A percentile compares a stretch with the other conserved stretches of the same genome.
Conservation (phyloP, 2,888 invertebrate species). For the Drosophila stalkeri region DNA sequence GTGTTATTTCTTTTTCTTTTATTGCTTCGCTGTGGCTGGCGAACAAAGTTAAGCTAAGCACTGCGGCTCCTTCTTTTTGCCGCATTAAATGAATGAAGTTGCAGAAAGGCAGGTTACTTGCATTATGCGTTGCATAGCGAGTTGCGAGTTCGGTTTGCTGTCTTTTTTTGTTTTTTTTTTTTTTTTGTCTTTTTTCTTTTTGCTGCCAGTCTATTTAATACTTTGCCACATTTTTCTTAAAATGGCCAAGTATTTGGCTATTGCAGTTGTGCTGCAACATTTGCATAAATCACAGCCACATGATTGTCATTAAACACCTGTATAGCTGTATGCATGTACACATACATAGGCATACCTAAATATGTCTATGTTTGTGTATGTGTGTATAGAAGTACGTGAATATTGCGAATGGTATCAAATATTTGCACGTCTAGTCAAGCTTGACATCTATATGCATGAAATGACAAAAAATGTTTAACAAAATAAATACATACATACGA, state of each 20-base stretch:
- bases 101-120: constrained; percentile 68
- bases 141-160: constrained; percentile 27
- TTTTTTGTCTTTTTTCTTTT: neutral
- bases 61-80: constrained; percentile 37
- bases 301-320: constrained; percentile 69
- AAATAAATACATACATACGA: neutral
- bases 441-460: constrained; percentile 22
- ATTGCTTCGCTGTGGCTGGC: constrained; percentile 35
- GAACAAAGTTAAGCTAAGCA: constrained; percentile 39
- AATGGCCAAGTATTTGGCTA: constrained; percentile 31
- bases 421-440: constrained; percentile 48
- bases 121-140: constrained; percentile 67
- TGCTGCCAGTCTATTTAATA: constrained; percentile 43
- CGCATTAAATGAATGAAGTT: constrained; percentile 77
- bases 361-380: neutral
- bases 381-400: neutral
- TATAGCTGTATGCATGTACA: constrained; percentile 35
- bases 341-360: neutral
- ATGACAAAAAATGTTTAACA: constrained; percentile 4
- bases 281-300: constrained; percentile 66
- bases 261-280: constrained; percentile 54
- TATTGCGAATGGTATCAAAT: constrained; percentile 42
- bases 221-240: constrained; percentile 43
- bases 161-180: neutral
- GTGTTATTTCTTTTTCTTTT: constrained; percentile 37